phyloP scores from a whole-genome alignment of 2,113 vertebrate species.

The Redunca redunca region DNA sequence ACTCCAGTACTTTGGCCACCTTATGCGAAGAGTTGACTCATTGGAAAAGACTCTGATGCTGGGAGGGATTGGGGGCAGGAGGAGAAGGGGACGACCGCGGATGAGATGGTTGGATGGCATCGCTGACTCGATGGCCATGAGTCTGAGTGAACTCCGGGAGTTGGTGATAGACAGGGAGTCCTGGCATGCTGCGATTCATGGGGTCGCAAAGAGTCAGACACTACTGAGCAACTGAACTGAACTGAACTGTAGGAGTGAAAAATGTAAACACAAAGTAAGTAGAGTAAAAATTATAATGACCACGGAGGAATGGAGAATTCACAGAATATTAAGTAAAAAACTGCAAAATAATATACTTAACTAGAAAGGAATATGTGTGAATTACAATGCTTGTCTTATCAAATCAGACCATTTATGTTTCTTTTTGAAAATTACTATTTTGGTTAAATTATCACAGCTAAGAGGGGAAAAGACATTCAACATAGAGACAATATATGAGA shows the following conservation, averaged over 20 bases:
- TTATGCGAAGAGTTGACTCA: too few relatives aligned
- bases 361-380: neutral
- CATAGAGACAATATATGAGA: neutral
- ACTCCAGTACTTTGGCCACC: too few relatives aligned
- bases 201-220: too few relatives aligned
- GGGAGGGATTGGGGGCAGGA: too few relatives aligned
- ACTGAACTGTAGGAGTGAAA: neutral
- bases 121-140: too few relatives aligned
- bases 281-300: neutral
- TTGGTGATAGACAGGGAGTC: too few relatives aligned
- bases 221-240: too few relatives aligned
- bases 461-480: neutral
- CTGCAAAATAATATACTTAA: neutral
- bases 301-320: neutral
- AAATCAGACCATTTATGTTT: neutral
- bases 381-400: neutral
- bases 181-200: too few relatives aligned
- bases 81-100: too few relatives aligned
- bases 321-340: neutral
- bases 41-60: too few relatives aligned
- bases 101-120: too few relatives aligned
- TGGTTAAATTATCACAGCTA: neutral
- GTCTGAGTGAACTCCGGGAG: too few relatives aligned
- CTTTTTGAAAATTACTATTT: neutral
- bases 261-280: neutral